phyloP scores from a whole-genome alignment of 2,888 invertebrate genomes.

The Chrysolina oricalcia region DNA sequence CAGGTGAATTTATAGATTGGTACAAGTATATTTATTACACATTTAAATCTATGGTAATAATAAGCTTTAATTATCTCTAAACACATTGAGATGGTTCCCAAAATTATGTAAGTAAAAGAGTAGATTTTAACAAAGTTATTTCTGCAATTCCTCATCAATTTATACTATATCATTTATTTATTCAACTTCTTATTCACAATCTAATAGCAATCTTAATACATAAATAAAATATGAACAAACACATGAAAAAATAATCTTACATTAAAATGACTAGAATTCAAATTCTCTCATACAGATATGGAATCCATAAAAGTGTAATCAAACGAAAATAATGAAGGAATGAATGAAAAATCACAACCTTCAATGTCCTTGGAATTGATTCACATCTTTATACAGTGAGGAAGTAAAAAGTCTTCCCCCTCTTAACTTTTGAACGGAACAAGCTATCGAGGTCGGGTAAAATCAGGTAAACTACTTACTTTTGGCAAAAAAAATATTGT shows the following conservation, averaged over 20 bases:
- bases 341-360: constrained; percentile 45
- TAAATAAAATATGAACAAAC: constrained; percentile 34
- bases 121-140: constrained; percentile 51
- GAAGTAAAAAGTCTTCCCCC: no score
- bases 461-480: no score
- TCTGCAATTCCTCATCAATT: constrained; percentile 53
- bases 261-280: constrained; percentile 48
- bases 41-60: constrained; percentile 37
- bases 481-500: no score
- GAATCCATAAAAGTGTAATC: constrained; percentile 37
- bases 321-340: constrained; percentile 20
- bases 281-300: constrained; percentile 36
- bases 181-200: constrained; percentile 45
- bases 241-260: constrained; percentile 28
- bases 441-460: no score
- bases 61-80: constrained; percentile 57
- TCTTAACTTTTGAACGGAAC: no score
- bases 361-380: constrained; percentile 36
- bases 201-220: constrained; percentile 28
- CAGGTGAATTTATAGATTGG: constrained; percentile 57
- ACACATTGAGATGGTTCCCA: constrained; percentile 60
- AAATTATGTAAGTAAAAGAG: constrained; percentile 49
- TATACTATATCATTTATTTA: constrained; percentile 51
- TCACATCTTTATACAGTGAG: not conserved
- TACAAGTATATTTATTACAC: constrained; percentile 56